These are phyloP conservation scores for Cantharis rustica DNA, from an alignment of 2,888 invertebrate species.

Conservation along the genomic window DNA sequence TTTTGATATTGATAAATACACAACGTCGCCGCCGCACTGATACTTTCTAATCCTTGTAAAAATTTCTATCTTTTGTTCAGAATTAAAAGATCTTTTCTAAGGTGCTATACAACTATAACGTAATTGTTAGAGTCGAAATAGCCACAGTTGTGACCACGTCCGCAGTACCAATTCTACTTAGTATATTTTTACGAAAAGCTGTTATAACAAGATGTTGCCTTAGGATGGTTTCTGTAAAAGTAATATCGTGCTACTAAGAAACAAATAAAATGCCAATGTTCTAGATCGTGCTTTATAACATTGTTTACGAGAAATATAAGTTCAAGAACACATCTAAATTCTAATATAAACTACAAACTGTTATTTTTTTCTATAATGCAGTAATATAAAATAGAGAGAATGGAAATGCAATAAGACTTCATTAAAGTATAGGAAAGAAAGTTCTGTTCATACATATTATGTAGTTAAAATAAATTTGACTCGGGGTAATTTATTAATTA, in stretches of 20 bases:
- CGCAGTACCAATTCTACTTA: constrained; percentile 40
- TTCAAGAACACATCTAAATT: constrained; percentile 3
- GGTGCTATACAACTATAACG: constrained; percentile 30
- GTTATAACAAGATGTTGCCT: constrained; percentile 42
- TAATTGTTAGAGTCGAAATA: constrained; percentile 34
- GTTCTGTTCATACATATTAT: neutral
- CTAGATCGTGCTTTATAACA: constrained; percentile 27
- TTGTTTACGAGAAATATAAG: constrained; percentile 16
- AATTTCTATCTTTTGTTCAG: constrained; percentile 1
- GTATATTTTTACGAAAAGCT: constrained; percentile 44
- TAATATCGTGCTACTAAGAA: constrained; percentile 43
- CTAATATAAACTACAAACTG: neutral
- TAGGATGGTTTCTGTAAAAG: constrained; percentile 40
- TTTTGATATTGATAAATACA: constrained; percentile 4
- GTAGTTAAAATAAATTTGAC: neutral
- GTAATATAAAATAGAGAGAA: neutral
- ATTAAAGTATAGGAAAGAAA: neutral
- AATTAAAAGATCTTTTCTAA: constrained; percentile 22
- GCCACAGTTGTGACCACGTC: constrained; percentile 39
- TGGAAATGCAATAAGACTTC: neutral
- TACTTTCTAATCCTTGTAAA: constrained; percentile 6
- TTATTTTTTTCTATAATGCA: neutral
- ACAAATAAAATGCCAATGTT: constrained; percentile 41
- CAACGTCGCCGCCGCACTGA: neutral
- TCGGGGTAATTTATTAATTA: neutral